These are phyloP conservation scores for Drepanosiphum platanoidis DNA, from an alignment of 2,888 invertebrate genomes.

Conservation along the genomic window DNA sequence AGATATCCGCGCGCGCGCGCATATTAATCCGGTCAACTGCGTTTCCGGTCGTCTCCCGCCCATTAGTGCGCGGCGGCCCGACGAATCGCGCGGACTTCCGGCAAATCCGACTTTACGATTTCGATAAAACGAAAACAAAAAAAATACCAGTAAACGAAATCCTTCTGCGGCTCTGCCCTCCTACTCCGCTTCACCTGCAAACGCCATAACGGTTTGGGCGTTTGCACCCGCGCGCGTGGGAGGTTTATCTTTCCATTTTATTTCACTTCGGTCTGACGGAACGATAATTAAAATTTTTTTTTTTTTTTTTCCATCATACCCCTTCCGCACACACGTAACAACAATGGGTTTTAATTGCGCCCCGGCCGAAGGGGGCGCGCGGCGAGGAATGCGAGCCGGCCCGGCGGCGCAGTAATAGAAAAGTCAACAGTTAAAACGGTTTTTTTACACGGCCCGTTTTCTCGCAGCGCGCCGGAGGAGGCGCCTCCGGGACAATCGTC, in stretches of 20 bases:
- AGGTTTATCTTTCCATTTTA: constrained; percentile 26
- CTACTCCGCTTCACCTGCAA: too few species aligned
- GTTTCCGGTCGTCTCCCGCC: constrained; percentile 23
- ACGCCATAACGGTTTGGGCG: background rate
- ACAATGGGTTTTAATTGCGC: constrained; percentile 55
- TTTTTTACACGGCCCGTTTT: constrained; percentile 37
- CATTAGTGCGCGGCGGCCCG: background rate
- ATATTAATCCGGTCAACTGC: constrained; percentile 38
- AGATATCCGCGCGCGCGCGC: background rate
- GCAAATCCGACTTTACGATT: background rate
- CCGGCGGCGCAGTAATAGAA: constrained; percentile 5
- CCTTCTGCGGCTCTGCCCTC: background rate
- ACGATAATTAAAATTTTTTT: constrained; percentile 47
- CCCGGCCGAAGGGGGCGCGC: background rate
- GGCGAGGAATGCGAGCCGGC: background rate
- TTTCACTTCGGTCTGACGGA: background rate
- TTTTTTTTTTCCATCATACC: too few species aligned
- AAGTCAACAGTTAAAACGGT: constrained; percentile 52
- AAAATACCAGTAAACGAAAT: background rate
- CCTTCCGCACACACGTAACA: background rate
- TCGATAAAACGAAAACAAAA: background rate
- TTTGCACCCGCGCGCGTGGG: background rate
- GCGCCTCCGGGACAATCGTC: constrained; percentile 30
- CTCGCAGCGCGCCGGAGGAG: background rate
- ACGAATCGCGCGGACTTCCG: constrained; percentile 25